Base-by-base conservation (phyloP, 2,113 vertebrate genomes). In the Ictalurus punctatus region DNA sequence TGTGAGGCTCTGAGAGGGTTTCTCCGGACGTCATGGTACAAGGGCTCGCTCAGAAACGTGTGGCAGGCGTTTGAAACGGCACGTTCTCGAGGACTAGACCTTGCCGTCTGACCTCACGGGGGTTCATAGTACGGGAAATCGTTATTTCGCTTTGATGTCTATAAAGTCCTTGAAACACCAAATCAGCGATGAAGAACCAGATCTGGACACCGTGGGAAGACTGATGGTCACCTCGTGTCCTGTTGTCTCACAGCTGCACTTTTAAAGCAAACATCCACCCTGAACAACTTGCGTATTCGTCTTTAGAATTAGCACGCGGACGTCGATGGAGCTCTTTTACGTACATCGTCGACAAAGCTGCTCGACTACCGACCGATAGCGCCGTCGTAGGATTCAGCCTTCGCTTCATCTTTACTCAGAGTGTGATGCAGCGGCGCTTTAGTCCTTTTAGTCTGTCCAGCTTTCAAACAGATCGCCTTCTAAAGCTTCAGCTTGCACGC, bases 1-100 rank as follows among this genome's bases (percentile, higher is more conserved):
- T 82, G 58, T 1, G 0, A 91, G 90, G 91, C 65, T 89, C n/a
- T 27, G 82, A 87, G 87, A 37, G 76, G 83, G 63, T n/a, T 85
- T 61, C 63, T 52, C 10, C 34, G 54, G 27, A 56, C n/a, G 14
- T 88, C 8, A 40, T 19, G 54, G 59, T 86, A 71, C 79, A 86
- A 74, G 48, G 16, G 30, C 61, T 56, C 25, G 37, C 37, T 85
- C 23, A 34, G 52, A 65, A 89, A 73, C 78, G 86, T 73, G 81
- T 54, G 76, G 78, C 48, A 30, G 10, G 5, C 23, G 25, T 21
- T n/a, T 59, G 14, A 58, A 34, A 17, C 65, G 61, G 44, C 84
- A 87, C 69, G 7, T 52, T 44, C 67, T 80, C 59, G 79, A 86
- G 37, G 84, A 74, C 84, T 54, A 40, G 48, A 67, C 48, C 67